Evolutionary conservation across 1,140 invertebrate species (phyloP).

Genomic region (Aphelinus certus): DNA sequence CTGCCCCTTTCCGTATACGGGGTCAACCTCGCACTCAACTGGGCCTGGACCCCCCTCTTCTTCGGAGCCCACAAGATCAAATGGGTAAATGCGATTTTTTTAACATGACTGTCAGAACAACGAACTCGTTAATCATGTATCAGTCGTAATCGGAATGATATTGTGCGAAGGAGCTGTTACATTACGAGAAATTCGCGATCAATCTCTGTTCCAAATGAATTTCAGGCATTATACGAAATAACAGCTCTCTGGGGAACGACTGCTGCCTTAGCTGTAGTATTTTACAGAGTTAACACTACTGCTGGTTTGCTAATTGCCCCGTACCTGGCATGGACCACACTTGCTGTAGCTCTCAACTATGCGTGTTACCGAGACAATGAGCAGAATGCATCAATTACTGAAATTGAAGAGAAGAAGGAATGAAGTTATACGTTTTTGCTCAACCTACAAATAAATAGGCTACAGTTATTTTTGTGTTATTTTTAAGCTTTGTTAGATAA

Average conservation of each 20-base stretch:
- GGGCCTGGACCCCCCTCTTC: constrained; percentile 88
- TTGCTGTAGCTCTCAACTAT: constrained; percentile 76
- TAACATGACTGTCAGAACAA: not conserved
- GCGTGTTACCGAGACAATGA: constrained; percentile 74
- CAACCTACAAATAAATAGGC: not conserved
- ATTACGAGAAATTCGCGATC: not conserved
- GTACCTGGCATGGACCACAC: constrained; percentile 81
- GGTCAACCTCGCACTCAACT: constrained; percentile 82
- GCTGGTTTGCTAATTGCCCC: constrained; percentile 80
- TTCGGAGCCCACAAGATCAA: constrained; percentile 80
- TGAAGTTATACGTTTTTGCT: constrained; percentile 13
- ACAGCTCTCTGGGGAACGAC: constrained; percentile 72
- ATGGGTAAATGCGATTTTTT: constrained; percentile 68
- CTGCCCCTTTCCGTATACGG: constrained; percentile 80
- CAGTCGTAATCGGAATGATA: too few species aligned
- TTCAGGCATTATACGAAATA: constrained; percentile 79
- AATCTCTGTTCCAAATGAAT: constrained; percentile 39
- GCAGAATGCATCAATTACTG: constrained; percentile 47
- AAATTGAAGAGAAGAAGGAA: constrained; percentile 46
- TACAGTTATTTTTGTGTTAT: constrained; percentile 36
- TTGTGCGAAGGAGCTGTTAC: not conserved
- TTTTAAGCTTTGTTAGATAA: constrained; percentile 23
- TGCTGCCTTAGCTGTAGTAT: constrained; percentile 71
- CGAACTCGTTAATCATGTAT: too few species aligned
- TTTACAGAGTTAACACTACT: constrained; percentile 73